phyloP scores from a whole-genome alignment of 2,888 invertebrate species.

The Hypercompe scribonia region DNA sequence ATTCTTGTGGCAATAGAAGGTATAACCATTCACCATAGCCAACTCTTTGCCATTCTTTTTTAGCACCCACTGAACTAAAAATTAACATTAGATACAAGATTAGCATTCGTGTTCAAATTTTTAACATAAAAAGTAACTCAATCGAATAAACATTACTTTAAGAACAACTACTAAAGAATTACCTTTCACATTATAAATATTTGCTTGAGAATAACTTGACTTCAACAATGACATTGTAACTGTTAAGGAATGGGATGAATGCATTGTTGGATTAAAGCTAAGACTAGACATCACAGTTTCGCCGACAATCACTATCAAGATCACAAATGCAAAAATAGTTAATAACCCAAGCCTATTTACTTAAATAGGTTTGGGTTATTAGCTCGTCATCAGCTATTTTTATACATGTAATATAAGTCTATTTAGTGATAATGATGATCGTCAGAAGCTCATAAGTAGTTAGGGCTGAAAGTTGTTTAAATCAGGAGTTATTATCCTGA shows the following conservation, averaged over 20 bases:
- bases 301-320: background rate
- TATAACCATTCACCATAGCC: conserved; percentile 55
- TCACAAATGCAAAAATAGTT: background rate
- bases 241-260: background rate
- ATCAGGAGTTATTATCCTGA: too few species aligned
- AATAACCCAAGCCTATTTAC: background rate
- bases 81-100: background rate
- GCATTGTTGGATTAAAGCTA: background rate
- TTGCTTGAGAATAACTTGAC: background rate
- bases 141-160: background rate
- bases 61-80: conserved; percentile 46
- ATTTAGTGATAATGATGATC: background rate
- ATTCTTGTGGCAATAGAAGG: conserved; percentile 52
- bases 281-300: background rate
- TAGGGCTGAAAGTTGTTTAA: too few species aligned
- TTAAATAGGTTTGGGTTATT: too few species aligned
- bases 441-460: too few species aligned
- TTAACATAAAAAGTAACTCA: background rate
- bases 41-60: conserved; percentile 52
- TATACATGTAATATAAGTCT: too few species aligned
- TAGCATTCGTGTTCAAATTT: background rate
- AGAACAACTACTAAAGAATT: too few species aligned
- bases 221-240: background rate
- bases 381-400: too few species aligned
- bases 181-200: background rate